Base-by-base conservation (phyloP, 2,888 invertebrate species). In the Diarsia rubi region DNA sequence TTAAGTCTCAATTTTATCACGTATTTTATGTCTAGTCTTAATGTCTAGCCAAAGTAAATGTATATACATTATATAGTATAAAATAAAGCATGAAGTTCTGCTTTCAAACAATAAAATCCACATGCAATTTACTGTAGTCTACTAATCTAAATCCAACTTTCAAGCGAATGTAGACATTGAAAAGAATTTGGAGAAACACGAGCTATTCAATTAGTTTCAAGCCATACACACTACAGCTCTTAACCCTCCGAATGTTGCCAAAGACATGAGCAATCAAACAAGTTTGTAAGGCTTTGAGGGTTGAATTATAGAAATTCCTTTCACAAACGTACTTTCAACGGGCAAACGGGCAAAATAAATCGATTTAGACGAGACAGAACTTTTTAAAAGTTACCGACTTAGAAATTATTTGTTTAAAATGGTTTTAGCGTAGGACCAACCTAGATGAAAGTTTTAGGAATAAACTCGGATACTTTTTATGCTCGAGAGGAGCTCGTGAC, bases 241-340 rank as follows among this genome's bases (percentile, higher is more conserved):
- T 60, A 79, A 76, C 68, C 67, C 69, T 52, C 66, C 59, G 37
- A 76, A 52, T 65, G 62, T 63, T 68, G 54, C 37, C 75, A 84
- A 84, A 84, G 84, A 76, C 76, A 85, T 77, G 79, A 79, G 87
- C 79, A 87, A 87, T 85, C 75, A 82, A 87, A 82, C 60, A 79
- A 85, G 75, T 84, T 85, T 82, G 70, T 70, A 63, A 75, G 70
- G 37, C 62, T 60, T 47, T 49, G 42, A 57, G 47, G 79, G 68
- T 85, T 78, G 74, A 78, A 76, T 82, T 84, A 74, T 70, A 82
- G 82, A 86, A 75, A 85, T 85, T 82, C 85, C 70, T 86, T 81
- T 78, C 54, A 73, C 44, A 77, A 74, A 64, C 81, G 65, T 66
- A 78, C 72, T 73, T 84, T 81, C 60, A 52, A 60, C 69, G 64